Conservation (phyloP, 2,113 vertebrate species). For the Microtus ochrogaster region DNA sequence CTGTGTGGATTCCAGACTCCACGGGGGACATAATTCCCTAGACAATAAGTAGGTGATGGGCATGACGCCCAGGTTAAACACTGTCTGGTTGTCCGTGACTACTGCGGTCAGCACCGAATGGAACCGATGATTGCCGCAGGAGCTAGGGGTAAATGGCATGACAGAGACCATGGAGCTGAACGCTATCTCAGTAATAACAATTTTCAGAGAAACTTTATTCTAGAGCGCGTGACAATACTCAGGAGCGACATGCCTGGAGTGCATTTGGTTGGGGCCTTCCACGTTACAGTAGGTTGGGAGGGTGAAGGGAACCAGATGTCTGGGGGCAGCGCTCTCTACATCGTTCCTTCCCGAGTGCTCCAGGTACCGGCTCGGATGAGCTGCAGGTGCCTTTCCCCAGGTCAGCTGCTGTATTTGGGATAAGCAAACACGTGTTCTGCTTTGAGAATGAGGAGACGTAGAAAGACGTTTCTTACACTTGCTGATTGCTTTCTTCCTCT, state of each 20-base stretch:
- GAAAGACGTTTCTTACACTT: not conserved
- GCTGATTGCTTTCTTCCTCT: constrained; percentile 55
- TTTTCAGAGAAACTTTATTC: not conserved
- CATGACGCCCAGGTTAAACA: not conserved
- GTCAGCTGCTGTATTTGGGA: not conserved
- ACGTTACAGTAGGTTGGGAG: not conserved
- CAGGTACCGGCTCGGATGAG: not conserved
- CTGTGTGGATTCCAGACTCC: not conserved
- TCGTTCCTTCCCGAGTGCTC: not conserved
- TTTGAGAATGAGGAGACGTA: not conserved
- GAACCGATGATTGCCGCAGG: fast-evolving
- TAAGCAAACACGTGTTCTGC: not conserved
- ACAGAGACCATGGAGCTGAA: not conserved
- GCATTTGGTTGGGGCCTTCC: not conserved
- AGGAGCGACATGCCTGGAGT: not conserved
- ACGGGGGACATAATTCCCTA: not conserved
- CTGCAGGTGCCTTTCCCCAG: not conserved
- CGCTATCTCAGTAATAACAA: not conserved
- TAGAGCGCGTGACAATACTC: not conserved
- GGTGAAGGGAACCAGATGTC: not conserved
- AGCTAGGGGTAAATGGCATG: not conserved
- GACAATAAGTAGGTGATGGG: not conserved
- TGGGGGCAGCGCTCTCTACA: not conserved
- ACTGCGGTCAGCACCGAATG: not conserved
- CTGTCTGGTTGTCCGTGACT: not conserved